A percentile compares a stretch with the other conserved stretches of the same genome.
These are phyloP conservation scores for Corythornis vintsioides DNA, from an alignment of 2,113 vertebrate species.

Conservation along the genomic window DNA sequence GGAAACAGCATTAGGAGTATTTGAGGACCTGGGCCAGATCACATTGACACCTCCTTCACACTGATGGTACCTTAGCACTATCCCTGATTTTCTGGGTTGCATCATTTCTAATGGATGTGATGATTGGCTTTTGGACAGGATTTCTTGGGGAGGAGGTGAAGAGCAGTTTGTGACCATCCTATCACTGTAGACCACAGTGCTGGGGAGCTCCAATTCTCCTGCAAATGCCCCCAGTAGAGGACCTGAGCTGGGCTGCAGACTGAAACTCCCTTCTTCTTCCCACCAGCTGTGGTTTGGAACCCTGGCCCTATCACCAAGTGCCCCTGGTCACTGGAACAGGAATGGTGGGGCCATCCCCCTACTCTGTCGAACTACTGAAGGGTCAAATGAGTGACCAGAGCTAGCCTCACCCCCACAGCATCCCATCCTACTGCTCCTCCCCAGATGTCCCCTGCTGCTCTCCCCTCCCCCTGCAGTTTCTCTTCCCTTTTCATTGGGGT, in stretches of 20 bases:
- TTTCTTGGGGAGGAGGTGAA: too few relatives aligned
- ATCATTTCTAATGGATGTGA: not conserved
- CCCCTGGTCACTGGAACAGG: too few relatives aligned
- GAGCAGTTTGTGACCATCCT: too few relatives aligned
- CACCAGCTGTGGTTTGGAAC: not conserved
- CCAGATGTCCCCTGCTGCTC: not conserved
- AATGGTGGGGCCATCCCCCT: not conserved
- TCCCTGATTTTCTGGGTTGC: not conserved
- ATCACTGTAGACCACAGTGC: too few relatives aligned
- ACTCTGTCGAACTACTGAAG: not conserved
- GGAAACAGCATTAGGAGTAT: not conserved
- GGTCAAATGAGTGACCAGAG: not conserved
- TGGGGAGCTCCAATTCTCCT: not conserved
- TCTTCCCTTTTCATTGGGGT: not conserved
- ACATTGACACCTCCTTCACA: not conserved
- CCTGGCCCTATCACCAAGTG: not conserved
- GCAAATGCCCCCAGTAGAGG: not conserved
- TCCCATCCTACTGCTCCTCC: not conserved
- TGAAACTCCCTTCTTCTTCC: not conserved
- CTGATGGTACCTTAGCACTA: fast-evolving
- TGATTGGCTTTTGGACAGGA: fast-evolving
- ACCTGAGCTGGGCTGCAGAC: not conserved
- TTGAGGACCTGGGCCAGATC: not conserved
- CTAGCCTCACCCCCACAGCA: not conserved
- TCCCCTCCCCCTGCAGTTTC: not conserved